A percentile compares a stretch with the other conserved stretches of the same genome.
Conservation (phyloP, 2,888 invertebrate genomes). For the Eledona agricola region DNA sequence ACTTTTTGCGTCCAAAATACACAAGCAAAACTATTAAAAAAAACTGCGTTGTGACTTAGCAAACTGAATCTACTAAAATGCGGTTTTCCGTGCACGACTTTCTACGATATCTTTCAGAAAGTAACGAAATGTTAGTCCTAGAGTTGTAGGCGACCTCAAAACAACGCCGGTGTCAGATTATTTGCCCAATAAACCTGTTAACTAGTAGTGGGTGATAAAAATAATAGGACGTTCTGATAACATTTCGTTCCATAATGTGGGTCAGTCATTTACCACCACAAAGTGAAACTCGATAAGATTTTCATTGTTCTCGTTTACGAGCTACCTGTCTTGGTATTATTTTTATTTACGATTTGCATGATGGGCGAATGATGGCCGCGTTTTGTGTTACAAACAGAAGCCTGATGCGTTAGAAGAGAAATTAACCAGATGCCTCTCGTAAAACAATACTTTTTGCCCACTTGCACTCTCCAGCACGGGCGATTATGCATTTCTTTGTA, state of each 20-base stretch:
- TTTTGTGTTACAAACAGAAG: slow-evolving; percentile 15
- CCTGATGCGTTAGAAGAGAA: slow-evolving; percentile 11
- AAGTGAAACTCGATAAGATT: slow-evolving; percentile 16
- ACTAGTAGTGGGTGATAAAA: no score
- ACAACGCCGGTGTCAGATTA: no score
- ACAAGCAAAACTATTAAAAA: no score
- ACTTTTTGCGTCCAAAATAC: no score
- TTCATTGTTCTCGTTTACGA: slow-evolving; percentile 20
- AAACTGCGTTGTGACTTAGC: no score
- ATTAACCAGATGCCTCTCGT: slow-evolving; percentile 13
- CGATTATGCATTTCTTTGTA: slow-evolving; percentile 17
- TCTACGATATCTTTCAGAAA: no score
- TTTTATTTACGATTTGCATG: neutral
- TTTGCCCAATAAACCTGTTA: no score
- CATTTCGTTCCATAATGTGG: slow-evolving; percentile 8
- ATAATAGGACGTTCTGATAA: slow-evolving; percentile 11
- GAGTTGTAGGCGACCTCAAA: no score
- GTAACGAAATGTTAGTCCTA: no score
- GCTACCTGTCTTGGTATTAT: no score
- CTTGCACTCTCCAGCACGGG: slow-evolving; percentile 11
- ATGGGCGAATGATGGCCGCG: slow-evolving; percentile 11
- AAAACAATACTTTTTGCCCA: slow-evolving; percentile 14
- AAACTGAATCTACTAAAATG: no score
- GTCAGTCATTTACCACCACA: slow-evolving; percentile 18
- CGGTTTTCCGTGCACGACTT: no score